Conservation (phyloP, 2,113 vertebrate species). For the Scalopus aquaticus region DNA sequence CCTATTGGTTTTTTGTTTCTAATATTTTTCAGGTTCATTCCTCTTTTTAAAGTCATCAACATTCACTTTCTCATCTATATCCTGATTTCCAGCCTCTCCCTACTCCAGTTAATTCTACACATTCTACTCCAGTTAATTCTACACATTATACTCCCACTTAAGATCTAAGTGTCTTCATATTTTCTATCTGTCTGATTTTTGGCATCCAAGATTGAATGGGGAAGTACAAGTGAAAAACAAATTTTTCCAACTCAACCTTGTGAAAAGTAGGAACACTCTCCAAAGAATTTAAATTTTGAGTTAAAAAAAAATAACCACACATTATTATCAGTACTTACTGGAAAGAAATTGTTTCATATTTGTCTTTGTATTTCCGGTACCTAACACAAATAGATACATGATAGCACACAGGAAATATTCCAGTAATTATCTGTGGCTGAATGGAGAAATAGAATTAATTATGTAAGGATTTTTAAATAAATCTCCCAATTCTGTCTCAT, state of each 20-base stretch:
- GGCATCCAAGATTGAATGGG: too few relatives aligned
- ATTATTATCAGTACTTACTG: background rate
- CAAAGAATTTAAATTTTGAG: too few relatives aligned
- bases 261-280: too few relatives aligned
- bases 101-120: background rate
- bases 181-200: too few relatives aligned
- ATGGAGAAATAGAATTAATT: background rate
- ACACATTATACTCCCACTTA: background rate
- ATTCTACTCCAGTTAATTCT: too few relatives aligned
- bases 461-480: background rate
- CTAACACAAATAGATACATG: background rate
- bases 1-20: background rate
- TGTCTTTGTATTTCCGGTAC: background rate
- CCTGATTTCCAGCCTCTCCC: background rate
- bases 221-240: too few relatives aligned
- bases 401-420: background rate
- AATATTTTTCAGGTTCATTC: background rate
- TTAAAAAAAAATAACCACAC: too few relatives aligned
- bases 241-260: too few relatives aligned
- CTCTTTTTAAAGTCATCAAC: background rate
- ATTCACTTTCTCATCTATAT: background rate
- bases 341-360: constrained; percentile 2
- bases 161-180: too few relatives aligned
- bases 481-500: background rate
- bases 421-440: background rate